Evolutionary conservation across 2,797 vertebrate genomes (phyloP).

Genomic region (Toxotes lorentzi): DNA sequence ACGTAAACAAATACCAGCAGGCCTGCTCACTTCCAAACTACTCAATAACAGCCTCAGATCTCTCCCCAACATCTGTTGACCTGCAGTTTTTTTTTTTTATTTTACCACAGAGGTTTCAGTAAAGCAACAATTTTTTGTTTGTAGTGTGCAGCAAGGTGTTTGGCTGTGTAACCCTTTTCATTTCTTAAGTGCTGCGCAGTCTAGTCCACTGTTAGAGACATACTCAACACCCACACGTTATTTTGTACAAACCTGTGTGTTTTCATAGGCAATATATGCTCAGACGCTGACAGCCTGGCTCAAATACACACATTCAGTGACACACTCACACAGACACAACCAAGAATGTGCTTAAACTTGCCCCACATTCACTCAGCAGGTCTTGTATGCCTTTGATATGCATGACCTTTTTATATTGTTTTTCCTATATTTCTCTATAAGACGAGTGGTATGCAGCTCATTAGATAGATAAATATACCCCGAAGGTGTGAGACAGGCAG

Average conservation of each 20-base stretch:
- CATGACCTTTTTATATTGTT: slow-evolving; percentile 81
- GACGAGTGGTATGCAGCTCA: slow-evolving; percentile 82
- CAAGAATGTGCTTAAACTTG: slow-evolving; percentile 63
- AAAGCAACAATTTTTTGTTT: slow-evolving; percentile 34
- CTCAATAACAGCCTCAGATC: slow-evolving; percentile 70
- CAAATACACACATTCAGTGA: slow-evolving; percentile 38
- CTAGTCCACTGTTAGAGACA: slow-evolving; percentile 24
- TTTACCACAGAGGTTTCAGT: slow-evolving; percentile 17
- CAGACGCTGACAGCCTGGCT: slow-evolving; percentile 47
- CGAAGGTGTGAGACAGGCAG: slow-evolving; percentile 58
- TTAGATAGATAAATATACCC: slow-evolving; percentile 83
- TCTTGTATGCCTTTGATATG: slow-evolving; percentile 83
- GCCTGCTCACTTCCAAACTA: slow-evolving; percentile 61
- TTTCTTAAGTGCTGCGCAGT: slow-evolving; percentile 23
- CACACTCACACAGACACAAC: slow-evolving; percentile 28
- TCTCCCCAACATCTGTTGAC: slow-evolving; percentile 68
- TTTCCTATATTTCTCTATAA: slow-evolving; percentile 82
- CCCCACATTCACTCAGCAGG: slow-evolving; percentile 71
- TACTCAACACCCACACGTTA: slow-evolving; percentile 62
- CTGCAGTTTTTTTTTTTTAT: slow-evolving; percentile 34
- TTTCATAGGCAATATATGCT: slow-evolving; percentile 62
- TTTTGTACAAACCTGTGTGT: slow-evolving; percentile 67
- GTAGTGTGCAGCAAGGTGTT: slow-evolving; percentile 29
- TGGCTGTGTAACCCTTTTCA: slow-evolving; percentile 36
- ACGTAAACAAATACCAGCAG: slow-evolving; percentile 79